Percentiles rank a stretch among this genome's conserved stretches.
These are phyloP conservation scores for Homarus gammarus DNA, from an alignment of 2,888 invertebrate genomes.

Conservation along the genomic window DNA sequence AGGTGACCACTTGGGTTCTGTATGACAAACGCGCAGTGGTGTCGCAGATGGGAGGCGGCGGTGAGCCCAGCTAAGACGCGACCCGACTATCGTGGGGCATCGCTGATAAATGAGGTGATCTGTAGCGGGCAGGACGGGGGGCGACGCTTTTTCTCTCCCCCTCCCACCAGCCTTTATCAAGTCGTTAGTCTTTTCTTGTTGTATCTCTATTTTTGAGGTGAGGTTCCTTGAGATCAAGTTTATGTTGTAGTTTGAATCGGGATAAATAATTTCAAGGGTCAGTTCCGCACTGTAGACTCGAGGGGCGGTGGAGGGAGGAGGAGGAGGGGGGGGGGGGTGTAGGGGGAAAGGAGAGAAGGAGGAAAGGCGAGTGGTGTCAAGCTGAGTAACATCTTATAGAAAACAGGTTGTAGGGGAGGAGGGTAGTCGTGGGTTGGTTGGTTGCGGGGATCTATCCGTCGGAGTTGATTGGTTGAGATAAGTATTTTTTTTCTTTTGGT, in stretches of 20 bases:
- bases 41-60: not conserved
- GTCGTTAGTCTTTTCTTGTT: not conserved
- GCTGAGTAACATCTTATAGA: not conserved
- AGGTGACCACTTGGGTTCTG: not conserved
- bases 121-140: not conserved
- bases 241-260: not conserved
- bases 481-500: no score
- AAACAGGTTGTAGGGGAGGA: not conserved
- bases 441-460: no score
- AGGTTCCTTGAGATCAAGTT: not conserved
- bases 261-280: not conserved
- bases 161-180: not conserved
- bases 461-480: no score
- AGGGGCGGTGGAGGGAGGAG: no score
- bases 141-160: not conserved
- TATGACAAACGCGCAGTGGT: slow-evolving; percentile 7
- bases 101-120: slow-evolving; percentile 33
- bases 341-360: no score
- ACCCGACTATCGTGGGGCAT: no score
- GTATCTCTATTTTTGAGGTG: slow-evolving; percentile 13
- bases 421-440: no score
- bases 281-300: not conserved
- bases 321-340: no score
- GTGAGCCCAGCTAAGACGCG: not conserved
- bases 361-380: no score